Evolutionary conservation across 1,140 invertebrate genomes (phyloP).

Genomic region (Drosophila tani): DNA sequence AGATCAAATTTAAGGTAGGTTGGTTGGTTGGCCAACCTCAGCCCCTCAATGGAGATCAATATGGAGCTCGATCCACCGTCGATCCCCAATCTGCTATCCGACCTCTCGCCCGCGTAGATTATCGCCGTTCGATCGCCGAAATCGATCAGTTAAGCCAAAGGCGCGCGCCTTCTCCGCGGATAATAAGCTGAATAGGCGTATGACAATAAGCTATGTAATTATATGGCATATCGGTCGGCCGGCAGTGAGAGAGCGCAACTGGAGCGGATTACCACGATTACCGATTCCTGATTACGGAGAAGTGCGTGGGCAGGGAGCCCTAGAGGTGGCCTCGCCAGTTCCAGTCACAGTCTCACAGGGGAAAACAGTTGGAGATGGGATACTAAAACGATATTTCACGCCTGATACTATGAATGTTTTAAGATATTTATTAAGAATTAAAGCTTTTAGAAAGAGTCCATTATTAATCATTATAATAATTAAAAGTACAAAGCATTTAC

Average conservation of each 20-base stretch:
- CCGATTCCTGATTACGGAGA: conserved; percentile 33
- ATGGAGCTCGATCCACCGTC: conserved; percentile 20
- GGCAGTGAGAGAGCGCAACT: conserved; percentile 60
- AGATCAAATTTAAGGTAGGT: conserved; percentile 64
- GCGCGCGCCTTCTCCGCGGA: conserved; percentile 69
- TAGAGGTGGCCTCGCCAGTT: conserved; percentile 14
- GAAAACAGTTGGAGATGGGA: conserved; percentile 24
- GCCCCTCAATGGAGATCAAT: conserved; percentile 70
- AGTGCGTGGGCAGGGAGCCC: conserved; percentile 62
- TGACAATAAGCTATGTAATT: conserved; percentile 83
- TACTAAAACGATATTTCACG: background rate
- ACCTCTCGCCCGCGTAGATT: conserved; percentile 43
- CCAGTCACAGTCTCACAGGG: conserved; percentile 1
- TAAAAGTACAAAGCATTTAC: too few species aligned
- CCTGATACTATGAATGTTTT: too few species aligned
- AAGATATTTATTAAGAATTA: too few species aligned
- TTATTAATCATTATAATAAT: too few species aligned
- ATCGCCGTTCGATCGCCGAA: conserved; percentile 69
- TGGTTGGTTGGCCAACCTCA: conserved; percentile 51
- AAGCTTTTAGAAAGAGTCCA: too few species aligned
- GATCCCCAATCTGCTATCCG: conserved; percentile 11
- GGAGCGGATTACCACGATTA: conserved; percentile 63
- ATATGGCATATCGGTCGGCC: conserved; percentile 68
- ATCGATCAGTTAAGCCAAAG: conserved; percentile 78
- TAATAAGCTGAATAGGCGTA: conserved; percentile 83